Percentiles rank a stretch among this genome's conserved stretches.
phyloP scores from a whole-genome alignment of 2,888 invertebrate species.

The Cecidostiba fungosa region DNA sequence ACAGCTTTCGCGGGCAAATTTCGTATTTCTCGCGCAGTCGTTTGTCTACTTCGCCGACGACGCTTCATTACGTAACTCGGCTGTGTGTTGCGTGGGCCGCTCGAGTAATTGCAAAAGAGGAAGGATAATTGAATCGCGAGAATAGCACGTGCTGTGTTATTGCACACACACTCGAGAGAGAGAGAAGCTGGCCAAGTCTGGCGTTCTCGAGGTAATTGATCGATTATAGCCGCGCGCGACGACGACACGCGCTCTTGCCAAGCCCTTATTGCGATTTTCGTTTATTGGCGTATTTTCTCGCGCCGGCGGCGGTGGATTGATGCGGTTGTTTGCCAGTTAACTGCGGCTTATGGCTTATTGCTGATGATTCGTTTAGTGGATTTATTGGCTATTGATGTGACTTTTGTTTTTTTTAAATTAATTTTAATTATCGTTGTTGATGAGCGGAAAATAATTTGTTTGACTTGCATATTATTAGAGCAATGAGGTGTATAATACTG shows the following conservation, averaged over 20 bases:
- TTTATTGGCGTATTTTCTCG: background rate
- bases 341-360: too few species aligned
- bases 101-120: constrained; percentile 39
- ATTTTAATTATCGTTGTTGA: too few species aligned
- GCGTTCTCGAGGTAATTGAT: constrained; percentile 4
- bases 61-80: constrained; percentile 29
- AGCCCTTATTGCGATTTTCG: background rate
- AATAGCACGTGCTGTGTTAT: background rate
- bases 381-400: background rate
- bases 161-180: background rate
- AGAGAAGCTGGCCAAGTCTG: background rate
- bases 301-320: too few species aligned
- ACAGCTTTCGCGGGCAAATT: constrained; percentile 37
- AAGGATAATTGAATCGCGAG: constrained; percentile 33
- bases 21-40: constrained; percentile 7
- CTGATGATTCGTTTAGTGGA: background rate
- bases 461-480: too few species aligned
- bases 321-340: background rate
- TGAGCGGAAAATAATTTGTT: too few species aligned
- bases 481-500: too few species aligned
- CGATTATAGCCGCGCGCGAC: background rate
- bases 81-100: constrained; percentile 52
- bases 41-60: constrained; percentile 1
- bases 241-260: background rate
- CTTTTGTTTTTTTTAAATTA: too few species aligned